These are phyloP conservation scores for Bemisia tabaci DNA, from an alignment of 1,140 invertebrate genomes.

Conservation along the genomic window DNA sequence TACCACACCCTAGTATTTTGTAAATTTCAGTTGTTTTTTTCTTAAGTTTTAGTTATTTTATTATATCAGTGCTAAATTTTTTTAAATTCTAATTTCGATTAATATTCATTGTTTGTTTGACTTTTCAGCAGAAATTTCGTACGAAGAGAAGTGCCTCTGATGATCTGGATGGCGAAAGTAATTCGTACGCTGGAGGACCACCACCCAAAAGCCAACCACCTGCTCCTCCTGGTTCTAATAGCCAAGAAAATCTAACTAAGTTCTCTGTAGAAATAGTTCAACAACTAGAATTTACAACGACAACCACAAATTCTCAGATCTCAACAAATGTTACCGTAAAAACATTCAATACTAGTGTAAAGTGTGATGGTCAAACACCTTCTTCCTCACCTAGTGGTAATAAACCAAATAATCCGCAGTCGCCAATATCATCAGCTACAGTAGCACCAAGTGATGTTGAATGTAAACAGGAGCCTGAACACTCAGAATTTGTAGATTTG, in stretches of 20 bases:
- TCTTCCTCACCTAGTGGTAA: neutral
- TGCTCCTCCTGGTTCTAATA: constrained; percentile 18
- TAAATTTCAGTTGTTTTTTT: too few relatives aligned
- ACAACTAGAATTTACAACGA: constrained; percentile 72
- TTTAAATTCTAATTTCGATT: neutral
- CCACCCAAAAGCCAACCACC: constrained; percentile 6
- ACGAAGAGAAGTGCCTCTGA: constrained; percentile 16
- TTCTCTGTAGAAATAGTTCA: constrained; percentile 85
- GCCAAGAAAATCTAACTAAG: constrained; percentile 49
- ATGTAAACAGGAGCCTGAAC: constrained; percentile 68
- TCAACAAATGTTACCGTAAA: constrained; percentile 79
- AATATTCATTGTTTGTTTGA: neutral
- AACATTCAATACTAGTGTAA: constrained; percentile 52
- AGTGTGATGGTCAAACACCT: constrained; percentile 23
- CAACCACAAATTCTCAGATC: constrained; percentile 68
- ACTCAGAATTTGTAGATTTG: constrained; percentile 61
- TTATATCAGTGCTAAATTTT: neutral
- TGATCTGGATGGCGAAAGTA: constrained; percentile 14
- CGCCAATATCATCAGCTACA: neutral
- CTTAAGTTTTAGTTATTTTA: too few relatives aligned
- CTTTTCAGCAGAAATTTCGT: constrained; percentile 15
- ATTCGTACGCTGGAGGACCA: constrained; percentile 4
- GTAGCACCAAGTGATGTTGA: constrained; percentile 35
- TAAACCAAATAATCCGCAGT: neutral
- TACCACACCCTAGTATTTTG: too few relatives aligned